A percentile compares a stretch with the other conserved stretches of the same genome.
Conservation (phyloP, 2,797 vertebrate genomes). For the Odontamblyopus rebecca region DNA sequence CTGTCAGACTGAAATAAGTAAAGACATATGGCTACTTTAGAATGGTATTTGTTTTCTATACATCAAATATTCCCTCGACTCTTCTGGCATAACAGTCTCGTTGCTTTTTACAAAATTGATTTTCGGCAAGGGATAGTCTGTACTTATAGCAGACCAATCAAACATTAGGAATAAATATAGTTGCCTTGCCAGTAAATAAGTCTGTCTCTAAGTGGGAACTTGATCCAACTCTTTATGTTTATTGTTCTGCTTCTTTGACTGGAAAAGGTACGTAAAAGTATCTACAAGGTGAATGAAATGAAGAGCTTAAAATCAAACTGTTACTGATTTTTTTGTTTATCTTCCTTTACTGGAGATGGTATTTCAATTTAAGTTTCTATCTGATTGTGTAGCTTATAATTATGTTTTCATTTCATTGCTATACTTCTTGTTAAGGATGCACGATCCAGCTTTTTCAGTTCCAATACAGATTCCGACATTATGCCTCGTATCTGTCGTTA, state of each 20-base stretch:
- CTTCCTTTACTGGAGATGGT: no score
- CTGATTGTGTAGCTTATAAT: no score
- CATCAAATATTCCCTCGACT: not conserved
- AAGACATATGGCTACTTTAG: slow-evolving; percentile 7
- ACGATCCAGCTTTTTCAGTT: no score
- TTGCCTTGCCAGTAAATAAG: slow-evolving; percentile 8
- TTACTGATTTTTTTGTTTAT: no score
- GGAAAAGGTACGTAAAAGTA: not conserved
- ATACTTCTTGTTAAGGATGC: no score
- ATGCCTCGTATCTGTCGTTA: no score
- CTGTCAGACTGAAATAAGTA: not conserved
- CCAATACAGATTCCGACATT: no score
- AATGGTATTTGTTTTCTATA: slow-evolving; percentile 1
- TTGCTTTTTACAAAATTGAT: slow-evolving; percentile 1
- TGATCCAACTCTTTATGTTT: not conserved
- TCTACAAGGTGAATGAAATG: not conserved
- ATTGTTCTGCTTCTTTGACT: not conserved
- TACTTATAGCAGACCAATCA: not conserved
- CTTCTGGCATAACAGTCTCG: not conserved
- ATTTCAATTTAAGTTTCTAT: no score
- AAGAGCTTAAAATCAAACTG: no score
- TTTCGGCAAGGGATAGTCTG: not conserved
- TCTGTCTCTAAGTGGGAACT: not conserved
- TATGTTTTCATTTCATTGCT: no score
- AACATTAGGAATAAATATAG: not conserved